Evolutionary conservation across 2,113 vertebrate genomes (phyloP), one percentile per base, ranked within the genome.

Genomic region (Anser brachyrhynchus): DNA sequence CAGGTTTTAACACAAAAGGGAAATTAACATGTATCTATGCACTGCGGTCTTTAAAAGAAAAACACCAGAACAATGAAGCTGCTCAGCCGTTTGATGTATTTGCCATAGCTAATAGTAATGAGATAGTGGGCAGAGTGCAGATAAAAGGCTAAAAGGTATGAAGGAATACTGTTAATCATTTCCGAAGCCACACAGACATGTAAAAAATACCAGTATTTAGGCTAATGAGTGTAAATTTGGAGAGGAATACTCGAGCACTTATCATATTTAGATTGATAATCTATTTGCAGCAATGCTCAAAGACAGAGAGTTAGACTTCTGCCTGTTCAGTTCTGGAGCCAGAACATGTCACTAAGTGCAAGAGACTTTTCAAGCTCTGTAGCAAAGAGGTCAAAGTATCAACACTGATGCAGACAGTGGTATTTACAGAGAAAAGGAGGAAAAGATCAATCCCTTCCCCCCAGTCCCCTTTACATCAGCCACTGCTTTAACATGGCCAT

Each of bases 331-430:
- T 82, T 90, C 66, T 93, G 52, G 73, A 93, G 95, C 44, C 80
- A 93, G 41, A 91, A 93, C 58, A 77, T 76, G 94, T 96, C 95
- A 96, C 90, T 92, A 94, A 96, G 89, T 93, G 92, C 94, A 79
- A 90, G 46, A 95, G 88, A 83, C 91, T 97, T 93, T 96, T 93
- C 54, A 46, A 81, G 84, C 67, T 79, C 83, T 89, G 76, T 41
- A 84, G 64, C 85, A 93, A 86, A 49, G 90, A 91, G 96, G 95
- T 96, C 97, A 95, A 73, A 96, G 74, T 72, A 67, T 49, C 71
- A 90, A 29, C 69, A 52, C 37, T 6, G 13, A 88, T 49, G 62
- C 75, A 77, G 85, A 94, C 76, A 57, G 87, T 84, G 74, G 89
- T 87, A 89, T 95, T 95, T 89, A 89, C 54, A 93, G 87, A 31